phyloP scores from a whole-genome alignment of 2,888 invertebrate species.

The Stenchaetothrips biformis region DNA sequence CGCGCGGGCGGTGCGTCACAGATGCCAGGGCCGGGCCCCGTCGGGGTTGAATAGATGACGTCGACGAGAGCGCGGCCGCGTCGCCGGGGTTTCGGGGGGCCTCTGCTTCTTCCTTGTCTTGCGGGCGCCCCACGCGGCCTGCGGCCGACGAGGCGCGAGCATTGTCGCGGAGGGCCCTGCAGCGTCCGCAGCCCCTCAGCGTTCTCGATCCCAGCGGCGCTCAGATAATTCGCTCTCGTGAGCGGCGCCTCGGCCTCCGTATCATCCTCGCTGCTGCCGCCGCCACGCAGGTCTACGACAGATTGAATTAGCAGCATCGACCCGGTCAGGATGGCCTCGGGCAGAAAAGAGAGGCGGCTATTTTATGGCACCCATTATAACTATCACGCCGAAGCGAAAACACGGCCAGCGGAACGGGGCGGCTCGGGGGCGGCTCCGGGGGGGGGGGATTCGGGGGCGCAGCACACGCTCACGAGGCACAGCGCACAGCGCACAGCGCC shows the following conservation, averaged over 20 bases:
- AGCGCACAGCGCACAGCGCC: too few species aligned
- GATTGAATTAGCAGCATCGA: background rate
- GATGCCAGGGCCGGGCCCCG: background rate
- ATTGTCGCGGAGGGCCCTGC: background rate
- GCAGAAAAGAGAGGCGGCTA: background rate
- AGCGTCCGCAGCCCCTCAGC: background rate
- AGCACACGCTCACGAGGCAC: too few species aligned
- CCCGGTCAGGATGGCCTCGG: background rate
- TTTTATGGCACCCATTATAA: constrained; percentile 4
- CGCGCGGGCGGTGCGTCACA: background rate
- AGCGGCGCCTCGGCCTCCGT: background rate
- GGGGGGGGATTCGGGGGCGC: too few species aligned
- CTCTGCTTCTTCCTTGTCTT: background rate
- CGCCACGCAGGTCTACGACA: background rate
- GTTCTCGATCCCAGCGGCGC: background rate
- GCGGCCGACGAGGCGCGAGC: background rate
- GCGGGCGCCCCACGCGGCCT: background rate
- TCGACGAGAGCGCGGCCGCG: background rate
- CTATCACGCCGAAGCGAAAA: background rate
- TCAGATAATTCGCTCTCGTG: background rate
- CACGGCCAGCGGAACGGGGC: background rate
- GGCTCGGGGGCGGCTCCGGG: background rate
- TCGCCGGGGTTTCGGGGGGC: background rate
- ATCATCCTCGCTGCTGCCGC: background rate
- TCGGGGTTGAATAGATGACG: constrained; percentile 3